phyloP scores from a whole-genome alignment of 2,888 invertebrate genomes.

The Mylabris sibirica region DNA sequence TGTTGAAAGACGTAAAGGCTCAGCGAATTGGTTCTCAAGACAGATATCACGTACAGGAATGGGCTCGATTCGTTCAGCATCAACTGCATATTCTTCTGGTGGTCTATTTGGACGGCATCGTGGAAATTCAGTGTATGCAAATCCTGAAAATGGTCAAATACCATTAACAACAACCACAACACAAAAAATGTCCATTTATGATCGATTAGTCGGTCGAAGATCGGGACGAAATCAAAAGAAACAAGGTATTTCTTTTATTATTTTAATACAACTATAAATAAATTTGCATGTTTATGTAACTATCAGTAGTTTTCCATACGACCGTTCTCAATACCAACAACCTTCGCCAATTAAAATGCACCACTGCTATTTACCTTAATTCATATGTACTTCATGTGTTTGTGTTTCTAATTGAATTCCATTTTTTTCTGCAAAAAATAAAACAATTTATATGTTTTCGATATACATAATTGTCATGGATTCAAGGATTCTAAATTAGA shows the following conservation, averaged over 20 bases:
- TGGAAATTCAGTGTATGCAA: conserved; percentile 76
- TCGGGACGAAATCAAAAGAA: conserved; percentile 76
- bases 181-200: conserved; percentile 83
- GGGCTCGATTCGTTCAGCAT: conserved; percentile 85
- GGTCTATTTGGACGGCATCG: conserved; percentile 79
- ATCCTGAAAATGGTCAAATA: conserved; percentile 62
- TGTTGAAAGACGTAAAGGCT: conserved; percentile 77
- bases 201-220: conserved; percentile 81
- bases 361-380: conserved; percentile 15
- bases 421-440: neutral
- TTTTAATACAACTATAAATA: neutral
- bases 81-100: conserved; percentile 84
- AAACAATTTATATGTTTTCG: neutral
- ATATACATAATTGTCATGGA: no score
- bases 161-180: conserved; percentile 65
- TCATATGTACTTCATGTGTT: conserved; percentile 26
- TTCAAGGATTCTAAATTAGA: neutral
- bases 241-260: conserved; percentile 65
- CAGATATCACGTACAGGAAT: conserved; percentile 85
- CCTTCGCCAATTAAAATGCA: conserved; percentile 22
- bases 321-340: conserved; percentile 17
- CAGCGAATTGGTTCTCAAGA: conserved; percentile 82
- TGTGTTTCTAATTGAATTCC: neutral
- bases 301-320: conserved; percentile 21
- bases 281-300: conserved; percentile 18